Evolutionary conservation across 2,797 vertebrate genomes (phyloP).

Genomic region (Sebastes reedi): DNA sequence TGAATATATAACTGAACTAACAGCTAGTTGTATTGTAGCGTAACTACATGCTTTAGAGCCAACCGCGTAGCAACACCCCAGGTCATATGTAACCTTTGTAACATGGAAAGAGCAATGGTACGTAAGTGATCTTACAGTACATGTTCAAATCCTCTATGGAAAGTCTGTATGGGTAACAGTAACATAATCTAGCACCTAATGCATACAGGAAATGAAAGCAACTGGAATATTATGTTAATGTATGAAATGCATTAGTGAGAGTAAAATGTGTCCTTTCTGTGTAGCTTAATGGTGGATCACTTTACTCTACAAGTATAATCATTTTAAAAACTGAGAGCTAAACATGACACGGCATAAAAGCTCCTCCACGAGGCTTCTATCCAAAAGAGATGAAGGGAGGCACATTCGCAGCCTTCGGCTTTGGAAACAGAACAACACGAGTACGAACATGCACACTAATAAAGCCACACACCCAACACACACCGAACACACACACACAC

Average conservation of each 20-base stretch:
- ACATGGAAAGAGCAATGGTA: neutral
- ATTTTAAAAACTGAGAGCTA: neutral
- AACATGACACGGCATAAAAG: slow-evolving; percentile 11
- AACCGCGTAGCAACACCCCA: neutral
- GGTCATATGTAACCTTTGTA: neutral
- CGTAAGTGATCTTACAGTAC: neutral
- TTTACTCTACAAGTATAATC: slow-evolving; percentile 8
- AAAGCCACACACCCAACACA: neutral
- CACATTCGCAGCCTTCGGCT: neutral
- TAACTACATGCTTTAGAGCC: neutral
- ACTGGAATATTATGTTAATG: slow-evolving; percentile 16
- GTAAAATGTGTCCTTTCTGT: neutral
- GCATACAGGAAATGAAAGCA: slow-evolving; percentile 11
- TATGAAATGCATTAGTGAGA: slow-evolving; percentile 18
- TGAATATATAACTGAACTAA: neutral
- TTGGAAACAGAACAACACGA: neutral
- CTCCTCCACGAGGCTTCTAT: neutral
- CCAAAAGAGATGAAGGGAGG: neutral
- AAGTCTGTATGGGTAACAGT: neutral
- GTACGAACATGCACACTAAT: neutral
- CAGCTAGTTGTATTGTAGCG: neutral
- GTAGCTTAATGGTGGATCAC: slow-evolving; percentile 5
- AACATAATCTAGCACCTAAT: neutral
- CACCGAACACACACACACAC: neutral
- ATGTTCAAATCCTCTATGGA: neutral